These are phyloP conservation scores for Ernsta delagoae DNA, from an alignment of 2,888 invertebrate species.

Conservation along the genomic window DNA sequence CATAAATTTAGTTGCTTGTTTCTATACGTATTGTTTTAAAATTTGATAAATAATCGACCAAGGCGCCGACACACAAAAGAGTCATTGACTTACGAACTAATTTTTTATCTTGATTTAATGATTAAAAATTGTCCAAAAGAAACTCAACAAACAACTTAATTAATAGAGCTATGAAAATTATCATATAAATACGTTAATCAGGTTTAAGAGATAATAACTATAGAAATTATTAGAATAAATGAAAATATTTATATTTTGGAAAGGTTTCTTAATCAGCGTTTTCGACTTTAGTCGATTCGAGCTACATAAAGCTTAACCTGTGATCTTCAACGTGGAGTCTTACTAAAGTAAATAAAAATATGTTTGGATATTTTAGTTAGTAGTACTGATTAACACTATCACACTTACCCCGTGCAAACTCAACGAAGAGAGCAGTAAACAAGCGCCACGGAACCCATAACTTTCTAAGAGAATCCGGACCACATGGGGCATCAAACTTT, in stretches of 20 bases:
- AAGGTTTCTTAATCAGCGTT: background rate
- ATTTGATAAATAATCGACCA: background rate
- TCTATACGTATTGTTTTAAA: background rate
- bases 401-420: constrained; percentile 87
- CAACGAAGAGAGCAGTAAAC: constrained; percentile 86
- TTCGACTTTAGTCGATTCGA: too few relatives aligned
- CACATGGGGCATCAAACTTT: constrained; percentile 90
- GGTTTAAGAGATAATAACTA: background rate
- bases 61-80: background rate
- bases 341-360: too few relatives aligned
- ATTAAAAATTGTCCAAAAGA: background rate
- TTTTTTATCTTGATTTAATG: background rate
- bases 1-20: background rate
- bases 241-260: background rate
- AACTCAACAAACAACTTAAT: background rate
- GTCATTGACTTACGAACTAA: background rate
- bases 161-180: background rate
- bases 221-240: background rate
- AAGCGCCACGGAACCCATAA: constrained; percentile 87
- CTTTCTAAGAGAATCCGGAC: constrained; percentile 87
- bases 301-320: too few relatives aligned
- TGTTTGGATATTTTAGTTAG: too few relatives aligned
- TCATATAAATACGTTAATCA: background rate
- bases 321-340: too few relatives aligned
- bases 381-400: background rate